These are phyloP conservation scores for Actias luna DNA, from an alignment of 2,888 invertebrate genomes.

Conservation along the genomic window DNA sequence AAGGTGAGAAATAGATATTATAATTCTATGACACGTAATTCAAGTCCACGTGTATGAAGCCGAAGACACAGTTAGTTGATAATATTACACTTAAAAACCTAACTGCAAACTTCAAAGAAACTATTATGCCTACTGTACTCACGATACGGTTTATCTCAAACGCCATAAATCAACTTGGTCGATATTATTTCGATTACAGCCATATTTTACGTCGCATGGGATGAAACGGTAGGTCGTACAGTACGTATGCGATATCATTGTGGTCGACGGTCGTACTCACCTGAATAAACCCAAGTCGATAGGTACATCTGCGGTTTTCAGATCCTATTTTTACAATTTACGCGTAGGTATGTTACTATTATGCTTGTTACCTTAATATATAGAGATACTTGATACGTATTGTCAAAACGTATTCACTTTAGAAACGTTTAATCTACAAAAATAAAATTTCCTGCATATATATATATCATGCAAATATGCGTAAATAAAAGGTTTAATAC, in stretches of 20 bases:
- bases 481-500: no score
- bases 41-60: no score
- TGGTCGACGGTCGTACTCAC: constrained; percentile 11
- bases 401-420: background rate
- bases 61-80: background rate
- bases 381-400: background rate
- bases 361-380: background rate
- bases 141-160: constrained; percentile 25
- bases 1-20: no score
- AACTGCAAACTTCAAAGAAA: background rate
- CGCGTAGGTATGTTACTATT: background rate
- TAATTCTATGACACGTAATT: no score
- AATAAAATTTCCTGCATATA: no score
- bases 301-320: background rate
- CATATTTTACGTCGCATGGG: constrained; percentile 32
- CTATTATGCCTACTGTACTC: constrained; percentile 24
- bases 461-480: no score
- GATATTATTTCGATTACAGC: constrained; percentile 41
- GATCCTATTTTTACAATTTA: background rate
- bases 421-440: no score
- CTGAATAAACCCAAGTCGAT: constrained; percentile 13
- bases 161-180: constrained; percentile 45
- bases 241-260: constrained; percentile 12
- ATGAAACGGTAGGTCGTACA: constrained; percentile 12
- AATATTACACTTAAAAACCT: background rate